Percentiles rank a stretch among this genome's conserved stretches.
Conservation (phyloP, 2,113 vertebrate genomes). For the Lichenostomus cassidix region DNA sequence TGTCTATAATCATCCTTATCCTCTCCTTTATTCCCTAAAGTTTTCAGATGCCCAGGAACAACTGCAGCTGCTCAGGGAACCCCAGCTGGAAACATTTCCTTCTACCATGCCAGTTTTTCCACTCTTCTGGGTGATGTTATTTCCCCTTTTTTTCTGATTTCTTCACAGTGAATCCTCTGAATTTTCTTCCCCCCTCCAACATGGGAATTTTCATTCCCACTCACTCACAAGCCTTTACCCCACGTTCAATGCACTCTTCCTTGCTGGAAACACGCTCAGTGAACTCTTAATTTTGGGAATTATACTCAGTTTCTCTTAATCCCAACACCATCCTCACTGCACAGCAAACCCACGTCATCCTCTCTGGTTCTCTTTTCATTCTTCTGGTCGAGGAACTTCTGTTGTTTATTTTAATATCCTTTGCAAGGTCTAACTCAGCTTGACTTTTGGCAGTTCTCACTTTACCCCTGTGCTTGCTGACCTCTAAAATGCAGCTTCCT, state of each 20-base stretch:
- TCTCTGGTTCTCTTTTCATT: constrained; percentile 6
- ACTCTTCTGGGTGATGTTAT: not conserved
- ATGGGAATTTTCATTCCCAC: not conserved
- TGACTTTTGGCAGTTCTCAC: constrained; percentile 59
- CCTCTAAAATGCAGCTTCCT: constrained; percentile 60
- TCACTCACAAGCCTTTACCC: not conserved
- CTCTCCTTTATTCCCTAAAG: not conserved
- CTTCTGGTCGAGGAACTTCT: constrained; percentile 35
- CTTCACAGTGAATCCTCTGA: not conserved
- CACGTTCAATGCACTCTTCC: not conserved
- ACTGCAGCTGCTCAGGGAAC: not conserved
- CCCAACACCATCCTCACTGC: not conserved
- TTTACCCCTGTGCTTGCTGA: constrained; percentile 38
- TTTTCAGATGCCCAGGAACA: not conserved
- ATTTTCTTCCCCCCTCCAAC: not conserved
- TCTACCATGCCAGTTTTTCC: not conserved
- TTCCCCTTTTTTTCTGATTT: not conserved
- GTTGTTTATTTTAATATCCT: constrained; percentile 68
- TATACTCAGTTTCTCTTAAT: not conserved
- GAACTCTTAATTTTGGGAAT: not conserved
- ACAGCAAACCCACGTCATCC: not conserved
- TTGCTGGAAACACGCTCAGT: not conserved
- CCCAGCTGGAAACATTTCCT: not conserved
- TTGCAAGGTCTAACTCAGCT: constrained; percentile 62
- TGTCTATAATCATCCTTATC: not conserved